Evolutionary conservation across 2,888 invertebrate species (phyloP), one percentile per base, ranked within the genome.

Genomic region (Stenodera caucasica): DNA sequence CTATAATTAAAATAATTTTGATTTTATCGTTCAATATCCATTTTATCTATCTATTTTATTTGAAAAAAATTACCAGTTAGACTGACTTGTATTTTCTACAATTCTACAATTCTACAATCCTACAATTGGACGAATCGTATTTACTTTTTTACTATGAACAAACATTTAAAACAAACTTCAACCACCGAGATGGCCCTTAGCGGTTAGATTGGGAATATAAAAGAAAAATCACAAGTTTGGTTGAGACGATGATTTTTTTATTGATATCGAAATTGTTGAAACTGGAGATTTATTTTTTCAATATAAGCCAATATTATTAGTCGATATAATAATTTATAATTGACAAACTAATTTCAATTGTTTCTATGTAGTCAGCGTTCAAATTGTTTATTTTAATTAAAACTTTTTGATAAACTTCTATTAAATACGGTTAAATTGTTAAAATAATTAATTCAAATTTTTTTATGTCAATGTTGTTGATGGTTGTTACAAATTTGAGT

Each of bases 401-500:
- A 35, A 14, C 35, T 35, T 35, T 12, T 14, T n/a, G 33, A 35
- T n/a, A 35, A 12, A 12, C 33, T 11, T 26, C 26, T 6, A 26
- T 6, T 26, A 5, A 26, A 26, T 26, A 26, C 26, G 6, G 6
- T 6, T 26, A 5, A 3, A 26, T 26, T 26, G 26, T 26, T 26
- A 6, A 6, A 26, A 26, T 6, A 26, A 26, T 26, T 26, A 26
- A 26, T 26, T 26, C 6, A 26, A n/a, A n/a, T n/a, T n/a, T n/a
- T n/a, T 12, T 5, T 45, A 45, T 45, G 45, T 45, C 21, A 21
- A 45, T 45, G 11, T 45, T 45, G 5, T 45, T 45, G 45, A 49
- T 51, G 29, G 49, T 50, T 56, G 55, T 49, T 50, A 53, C 57
- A 57, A 57, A 61, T 57, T 54, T 61, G 26, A 54, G 54, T 54